Evolutionary conservation across 2,888 invertebrate species (phyloP).

Genomic region (Gandaritis pyraliata): DNA sequence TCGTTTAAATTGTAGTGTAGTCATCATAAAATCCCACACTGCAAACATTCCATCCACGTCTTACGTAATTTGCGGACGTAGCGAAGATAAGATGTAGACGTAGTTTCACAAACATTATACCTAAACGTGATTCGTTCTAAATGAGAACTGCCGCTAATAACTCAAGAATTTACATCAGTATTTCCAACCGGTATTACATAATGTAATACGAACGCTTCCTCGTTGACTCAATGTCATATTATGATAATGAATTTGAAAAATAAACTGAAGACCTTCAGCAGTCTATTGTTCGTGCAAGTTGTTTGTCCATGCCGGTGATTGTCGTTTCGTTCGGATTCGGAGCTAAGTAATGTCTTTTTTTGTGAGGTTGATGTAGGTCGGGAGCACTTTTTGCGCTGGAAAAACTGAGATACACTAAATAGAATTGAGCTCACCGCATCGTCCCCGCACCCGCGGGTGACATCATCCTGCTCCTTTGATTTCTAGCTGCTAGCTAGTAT

Average conservation of each 20-base stretch:
- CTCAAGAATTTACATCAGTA: conserved; percentile 21
- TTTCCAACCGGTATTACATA: conserved; percentile 39
- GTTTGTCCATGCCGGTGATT: conserved; percentile 48
- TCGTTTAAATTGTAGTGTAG: conserved; percentile 26
- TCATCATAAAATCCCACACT: conserved; percentile 38
- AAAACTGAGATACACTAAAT: conserved; percentile 64
- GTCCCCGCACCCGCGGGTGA: conserved; percentile 47
- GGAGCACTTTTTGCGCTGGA: conserved; percentile 60
- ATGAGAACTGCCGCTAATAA: conserved; percentile 19
- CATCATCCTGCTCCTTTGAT: conserved; percentile 51
- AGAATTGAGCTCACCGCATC: conserved; percentile 48
- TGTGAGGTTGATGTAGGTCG: conserved; percentile 78
- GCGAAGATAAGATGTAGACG: conserved; percentile 36
- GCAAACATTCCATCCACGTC: conserved; percentile 36
- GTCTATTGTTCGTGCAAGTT: conserved; percentile 47
- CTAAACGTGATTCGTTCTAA: conserved; percentile 19
- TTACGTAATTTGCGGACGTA: conserved; percentile 42
- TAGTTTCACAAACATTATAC: conserved; percentile 30
- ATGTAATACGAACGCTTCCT: conserved; percentile 49
- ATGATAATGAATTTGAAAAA: conserved; percentile 56
- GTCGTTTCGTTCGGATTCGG: conserved; percentile 46
- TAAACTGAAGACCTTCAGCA: conserved; percentile 48
- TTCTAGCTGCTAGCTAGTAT: conserved; percentile 14
- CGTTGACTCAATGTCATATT: conserved; percentile 51
- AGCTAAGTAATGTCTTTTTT: conserved; percentile 60